Base-by-base conservation (phyloP, 2,888 invertebrate species). In the Atethmia centrago region DNA sequence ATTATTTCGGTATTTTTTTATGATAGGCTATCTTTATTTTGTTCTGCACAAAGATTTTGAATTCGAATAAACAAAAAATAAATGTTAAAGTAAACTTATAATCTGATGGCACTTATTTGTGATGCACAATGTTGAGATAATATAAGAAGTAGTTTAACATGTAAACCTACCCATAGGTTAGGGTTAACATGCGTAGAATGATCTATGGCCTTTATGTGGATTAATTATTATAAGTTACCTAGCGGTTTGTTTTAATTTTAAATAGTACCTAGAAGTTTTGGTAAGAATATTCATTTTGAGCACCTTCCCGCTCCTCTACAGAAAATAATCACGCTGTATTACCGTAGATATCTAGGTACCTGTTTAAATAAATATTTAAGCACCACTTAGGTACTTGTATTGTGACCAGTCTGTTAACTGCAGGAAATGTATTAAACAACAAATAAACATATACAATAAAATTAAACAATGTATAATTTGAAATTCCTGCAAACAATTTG, bases 81-180 rank as follows among this genome's bases (percentile, higher is more conserved):
- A 62, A 64, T 51, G 73, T 80, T 82, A 62, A 55, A 42, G 16
- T 69, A 49, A 62, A 75, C 69, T 55, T 70, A 74, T 82, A 83
- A 85, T 82, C 82, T 71, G 71, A 85, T 66, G 75, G 88, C 90
- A 91, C 90, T 82, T 91, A 85, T 90, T 91, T 91, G 88, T 90
- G 85, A 88, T 87, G 90, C 90, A 91, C 90, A 85, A 83, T 82
- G 81, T 84, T 85, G 65, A 78, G 70, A 74, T 74, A 75, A 61
- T 74, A 49, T 84, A 79, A 79, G 67, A 10, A 59, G 76, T 76
- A 81, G 63, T 49, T 12, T 79, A 73, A 75, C 28, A 45, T 74
- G 77, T 74, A 68, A 66, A 65, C 72, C 74, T 79, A 73, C 47
- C 71, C 67, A 66, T 77, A 79, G 67, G 71, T 45, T 74, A 75